A percentile compares a stretch with the other conserved stretches of the same genome.
Evolutionary conservation across 1,140 invertebrate species (phyloP).

Genomic region (Tribolium madens): DNA sequence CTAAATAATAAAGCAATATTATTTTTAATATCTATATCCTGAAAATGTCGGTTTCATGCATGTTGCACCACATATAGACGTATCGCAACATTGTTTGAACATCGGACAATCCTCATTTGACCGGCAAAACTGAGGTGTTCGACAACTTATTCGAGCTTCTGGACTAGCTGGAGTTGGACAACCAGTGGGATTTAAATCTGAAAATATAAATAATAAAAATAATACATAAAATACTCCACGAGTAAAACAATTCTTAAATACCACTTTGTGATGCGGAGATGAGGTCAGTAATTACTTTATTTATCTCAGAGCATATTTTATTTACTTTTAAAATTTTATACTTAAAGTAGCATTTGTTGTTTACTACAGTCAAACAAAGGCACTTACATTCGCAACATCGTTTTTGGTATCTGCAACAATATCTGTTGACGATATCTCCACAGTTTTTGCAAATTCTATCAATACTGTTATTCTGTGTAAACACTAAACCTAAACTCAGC

Average conservation of each 20-base stretch:
- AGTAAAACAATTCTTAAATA: not conserved
- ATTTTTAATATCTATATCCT: constrained; percentile 29
- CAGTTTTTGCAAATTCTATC: constrained; percentile 44
- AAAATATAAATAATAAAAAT: not conserved
- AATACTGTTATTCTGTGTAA: constrained; percentile 41
- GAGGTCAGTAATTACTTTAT: too few species aligned
- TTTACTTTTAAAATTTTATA: too few species aligned
- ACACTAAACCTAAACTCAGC: not conserved
- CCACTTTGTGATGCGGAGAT: too few species aligned
- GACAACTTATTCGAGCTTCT: constrained; percentile 42
- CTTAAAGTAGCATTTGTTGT: too few species aligned
- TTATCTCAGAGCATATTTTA: too few species aligned
- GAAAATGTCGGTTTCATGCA: constrained; percentile 37
- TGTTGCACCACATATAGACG: constrained; percentile 40
- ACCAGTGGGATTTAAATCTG: constrained; percentile 48
- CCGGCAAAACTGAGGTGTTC: constrained; percentile 27
- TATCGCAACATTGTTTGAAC: constrained; percentile 44
- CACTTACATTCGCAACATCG: constrained; percentile 53
- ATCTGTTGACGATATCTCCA: constrained; percentile 45
- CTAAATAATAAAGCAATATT: too few species aligned
- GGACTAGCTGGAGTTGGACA: constrained; percentile 51
- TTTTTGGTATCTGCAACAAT: constrained; percentile 47
- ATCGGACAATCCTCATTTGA: constrained; percentile 41
- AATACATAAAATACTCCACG: too few species aligned
- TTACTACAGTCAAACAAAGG: constrained; percentile 8